Base-by-base conservation (phyloP, 2,888 invertebrate genomes). In the Leptopilina drosophilae region DNA sequence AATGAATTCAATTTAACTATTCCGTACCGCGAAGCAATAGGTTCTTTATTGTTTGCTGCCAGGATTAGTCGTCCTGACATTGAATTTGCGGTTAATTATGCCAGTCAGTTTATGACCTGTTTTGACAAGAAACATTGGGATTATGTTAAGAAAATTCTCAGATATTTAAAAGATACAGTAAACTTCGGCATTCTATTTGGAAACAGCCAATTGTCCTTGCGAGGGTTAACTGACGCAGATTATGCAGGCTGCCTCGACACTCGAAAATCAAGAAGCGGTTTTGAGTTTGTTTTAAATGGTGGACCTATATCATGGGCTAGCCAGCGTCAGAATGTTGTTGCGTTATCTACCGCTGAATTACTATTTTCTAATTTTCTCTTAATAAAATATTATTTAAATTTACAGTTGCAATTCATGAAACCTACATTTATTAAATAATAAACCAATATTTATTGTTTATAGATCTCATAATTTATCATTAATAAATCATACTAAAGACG, bases 271-370 rank as follows among this genome's bases (percentile, higher is more conserved):
- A 83, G 81, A 14, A 83, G 80, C 46, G 85, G 83, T 59, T 82
- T 77, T 77, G 79, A 84, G 12, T 80, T 84, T 49, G 67, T 82
- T 1, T 77, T 84, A 46, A 78, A 66, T 11, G 82, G 83, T 59
- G 81, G 79, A 53, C 81, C 84, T 20, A 78, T 85, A 26, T 77
- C 81, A 1, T 86, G 85, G 86, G 80, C 79, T 6, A 80, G 79
- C 26, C 79, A 84, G 49, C 64, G 69, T 15, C 84, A 85, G 64
- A 73, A 69, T 14, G 64, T 77, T 14, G 81, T 85, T 1, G 69
- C 84, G 1, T 77, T 80, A 7, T 84, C 84, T 53, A 82, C 84
- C 0, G 80, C 85, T 1, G 83, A 85, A 78, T 79, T n/a, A n/a
- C n/a, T n/a, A n/a, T n/a, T n/a, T n/a, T n/a, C n/a, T n/a, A n/a